Conservation (phyloP, 30 jellyfish, hydroid and myxozoan species). For the Hydractinia symbiolongicarpus region DNA sequence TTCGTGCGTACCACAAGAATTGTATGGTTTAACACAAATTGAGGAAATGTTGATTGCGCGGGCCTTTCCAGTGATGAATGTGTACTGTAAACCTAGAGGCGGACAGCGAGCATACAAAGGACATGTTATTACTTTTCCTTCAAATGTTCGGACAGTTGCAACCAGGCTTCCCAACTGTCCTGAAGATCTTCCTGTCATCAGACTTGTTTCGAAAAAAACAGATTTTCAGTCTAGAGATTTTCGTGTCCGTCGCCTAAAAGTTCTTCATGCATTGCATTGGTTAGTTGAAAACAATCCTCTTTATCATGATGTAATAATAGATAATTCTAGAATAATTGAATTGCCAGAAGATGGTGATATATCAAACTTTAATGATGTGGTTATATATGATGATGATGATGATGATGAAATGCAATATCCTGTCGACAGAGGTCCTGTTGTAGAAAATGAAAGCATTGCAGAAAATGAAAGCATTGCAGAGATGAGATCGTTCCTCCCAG, state of each 20-base stretch:
- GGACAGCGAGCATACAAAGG: constrained; percentile 28
- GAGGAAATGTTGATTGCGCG: constrained; percentile 33
- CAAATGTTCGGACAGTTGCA: constrained; percentile 22
- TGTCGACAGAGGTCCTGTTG: constrained; percentile 5
- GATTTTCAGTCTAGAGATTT: constrained; percentile 16
- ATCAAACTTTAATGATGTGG: constrained; percentile 1
- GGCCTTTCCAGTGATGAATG: not conserved
- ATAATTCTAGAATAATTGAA: not conserved
- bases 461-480: not conserved
- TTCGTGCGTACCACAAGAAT: constrained; percentile 29
- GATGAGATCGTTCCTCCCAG: not conserved
- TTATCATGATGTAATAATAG: constrained; percentile 6
- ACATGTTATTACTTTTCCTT: constrained; percentile 34
- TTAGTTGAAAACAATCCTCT: constrained; percentile 21
- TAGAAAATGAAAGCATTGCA: not conserved
- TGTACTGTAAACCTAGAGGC: too few relatives aligned
- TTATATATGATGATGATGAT: not conserved
- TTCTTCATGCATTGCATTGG: constrained; percentile 20
- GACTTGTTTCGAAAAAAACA: not conserved
- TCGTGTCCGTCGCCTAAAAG: constrained; percentile 22
- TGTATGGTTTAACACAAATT: not conserved
- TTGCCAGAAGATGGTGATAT: constrained; percentile 27
- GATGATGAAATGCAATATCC: not conserved
- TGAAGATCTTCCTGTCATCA: constrained; percentile 28
- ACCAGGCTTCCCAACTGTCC: constrained; percentile 32